Percentiles rank a stretch among this genome's conserved stretches.
phyloP scores from a whole-genome alignment of 1,140 invertebrate species.

The Psix sp. region DNA sequence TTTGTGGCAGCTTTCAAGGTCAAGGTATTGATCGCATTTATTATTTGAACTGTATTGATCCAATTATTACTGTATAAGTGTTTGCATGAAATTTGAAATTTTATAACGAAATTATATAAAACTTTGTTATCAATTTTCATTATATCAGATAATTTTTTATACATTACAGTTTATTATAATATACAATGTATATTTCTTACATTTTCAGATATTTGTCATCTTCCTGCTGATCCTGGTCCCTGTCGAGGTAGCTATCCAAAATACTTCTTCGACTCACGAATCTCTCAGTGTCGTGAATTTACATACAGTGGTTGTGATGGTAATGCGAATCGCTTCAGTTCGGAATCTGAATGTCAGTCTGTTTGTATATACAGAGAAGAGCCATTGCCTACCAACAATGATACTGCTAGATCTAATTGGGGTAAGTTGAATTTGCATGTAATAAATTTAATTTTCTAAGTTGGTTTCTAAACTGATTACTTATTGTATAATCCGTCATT shows the following conservation, averaged over 20 bases:
- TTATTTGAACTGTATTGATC: neutral
- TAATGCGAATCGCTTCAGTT: conserved; percentile 89
- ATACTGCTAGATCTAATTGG: conserved; percentile 68
- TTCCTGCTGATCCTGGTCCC: conserved; percentile 81
- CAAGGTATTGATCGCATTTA: conserved; percentile 79
- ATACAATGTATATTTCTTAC: conserved; percentile 3
- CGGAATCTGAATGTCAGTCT: conserved; percentile 82
- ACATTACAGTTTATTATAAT: neutral
- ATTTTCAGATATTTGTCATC: conserved; percentile 80
- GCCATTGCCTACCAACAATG: conserved; percentile 71
- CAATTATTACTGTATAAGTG: too few relatives aligned
- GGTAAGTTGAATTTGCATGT: conserved; percentile 55
- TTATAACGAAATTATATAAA: too few relatives aligned
- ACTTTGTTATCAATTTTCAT: too few relatives aligned
- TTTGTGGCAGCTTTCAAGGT: conserved; percentile 84
- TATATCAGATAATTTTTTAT: neutral
- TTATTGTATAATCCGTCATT: conserved; percentile 2
- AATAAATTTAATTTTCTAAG: neutral
- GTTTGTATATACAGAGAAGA: conserved; percentile 80
- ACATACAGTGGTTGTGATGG: conserved; percentile 91
- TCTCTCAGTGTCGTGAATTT: conserved; percentile 83
- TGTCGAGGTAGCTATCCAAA: conserved; percentile 81
- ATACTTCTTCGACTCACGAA: conserved; percentile 82
- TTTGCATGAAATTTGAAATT: conserved; percentile 3
- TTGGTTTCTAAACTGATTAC: neutral